Percentiles rank a stretch among this genome's conserved stretches.
These are phyloP conservation scores for Aphrophora alni DNA, from an alignment of 2,888 invertebrate genomes.

Conservation along the genomic window DNA sequence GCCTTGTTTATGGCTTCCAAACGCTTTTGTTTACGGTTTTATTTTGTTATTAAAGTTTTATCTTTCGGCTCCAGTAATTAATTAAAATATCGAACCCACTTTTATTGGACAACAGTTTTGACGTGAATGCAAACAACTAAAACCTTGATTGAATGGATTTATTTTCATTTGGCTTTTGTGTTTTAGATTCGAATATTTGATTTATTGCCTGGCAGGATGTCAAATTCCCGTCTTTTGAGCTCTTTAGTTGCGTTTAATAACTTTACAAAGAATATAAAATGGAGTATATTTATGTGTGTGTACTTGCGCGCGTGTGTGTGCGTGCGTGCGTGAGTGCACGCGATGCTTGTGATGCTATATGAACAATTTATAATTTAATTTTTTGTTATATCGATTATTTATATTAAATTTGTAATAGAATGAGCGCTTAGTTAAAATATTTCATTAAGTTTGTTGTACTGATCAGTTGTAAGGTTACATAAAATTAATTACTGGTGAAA, in stretches of 20 bases:
- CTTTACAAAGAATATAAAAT: not conserved
- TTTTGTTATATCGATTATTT: too few species aligned
- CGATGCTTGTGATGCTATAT: too few species aligned
- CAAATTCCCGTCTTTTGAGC: not conserved
- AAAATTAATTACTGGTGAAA: too few species aligned
- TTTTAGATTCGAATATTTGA: not conserved
- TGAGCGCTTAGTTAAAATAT: too few species aligned
- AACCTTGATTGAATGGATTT: not conserved
- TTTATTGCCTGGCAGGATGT: not conserved
- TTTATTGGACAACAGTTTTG: not conserved
- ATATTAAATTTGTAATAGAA: too few species aligned
- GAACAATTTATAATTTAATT: too few species aligned
- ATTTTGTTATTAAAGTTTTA: not conserved
- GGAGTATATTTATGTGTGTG: too few species aligned
- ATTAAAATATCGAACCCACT: not conserved
- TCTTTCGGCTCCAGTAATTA: not conserved
- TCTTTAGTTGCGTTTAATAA: not conserved
- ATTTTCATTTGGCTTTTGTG: not conserved
- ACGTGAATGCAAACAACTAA: not conserved
- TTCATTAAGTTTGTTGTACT: too few species aligned
- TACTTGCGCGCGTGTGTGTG: too few species aligned
- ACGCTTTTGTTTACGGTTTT: not conserved
- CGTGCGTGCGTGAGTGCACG: too few species aligned
- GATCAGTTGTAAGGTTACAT: too few species aligned
- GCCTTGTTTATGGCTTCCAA: not conserved